Evolutionary conservation across 2,888 invertebrate species (phyloP).

Genomic region (Agapetus fuscipes): DNA sequence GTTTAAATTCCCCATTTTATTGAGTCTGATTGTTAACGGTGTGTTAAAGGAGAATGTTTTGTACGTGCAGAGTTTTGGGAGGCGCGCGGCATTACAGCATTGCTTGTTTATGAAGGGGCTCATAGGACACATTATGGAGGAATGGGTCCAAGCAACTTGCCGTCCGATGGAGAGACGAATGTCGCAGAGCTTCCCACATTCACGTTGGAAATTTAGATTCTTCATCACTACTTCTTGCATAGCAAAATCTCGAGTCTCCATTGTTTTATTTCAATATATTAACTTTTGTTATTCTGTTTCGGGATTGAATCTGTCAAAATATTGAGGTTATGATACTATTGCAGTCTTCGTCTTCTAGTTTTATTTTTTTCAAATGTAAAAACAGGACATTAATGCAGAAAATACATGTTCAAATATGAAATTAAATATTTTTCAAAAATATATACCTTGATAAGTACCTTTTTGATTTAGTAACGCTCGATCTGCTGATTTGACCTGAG

Average conservation of each 20-base stretch:
- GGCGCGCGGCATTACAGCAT: slow-evolving; percentile 12
- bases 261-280: neutral
- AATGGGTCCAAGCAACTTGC: slow-evolving; percentile 16
- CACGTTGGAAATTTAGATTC: slow-evolving; percentile 12
- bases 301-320: too few relatives aligned
- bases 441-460: too few relatives aligned
- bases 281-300: too few relatives aligned
- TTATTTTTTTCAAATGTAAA: too few relatives aligned
- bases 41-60: slow-evolving; percentile 14
- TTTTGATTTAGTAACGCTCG: too few relatives aligned
- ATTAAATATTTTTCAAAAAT: too few relatives aligned
- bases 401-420: too few relatives aligned
- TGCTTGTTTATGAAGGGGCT: slow-evolving; percentile 13
- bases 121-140: slow-evolving; percentile 17
- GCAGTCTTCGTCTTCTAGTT: too few relatives aligned
- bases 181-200: slow-evolving; percentile 14
- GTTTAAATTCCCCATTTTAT: slow-evolving; percentile 12
- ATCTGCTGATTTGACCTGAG: too few relatives aligned
- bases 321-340: too few relatives aligned
- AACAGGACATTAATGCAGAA: too few relatives aligned
- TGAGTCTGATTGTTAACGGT: slow-evolving; percentile 14
- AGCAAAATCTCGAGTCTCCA: neutral
- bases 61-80: slow-evolving; percentile 10
- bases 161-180: slow-evolving; percentile 14
- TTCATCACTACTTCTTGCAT: slow-evolving; percentile 6